These are phyloP conservation scores for Hippocampus kuda DNA, from an alignment of 2,797 vertebrate genomes.

Conservation along the genomic window DNA sequence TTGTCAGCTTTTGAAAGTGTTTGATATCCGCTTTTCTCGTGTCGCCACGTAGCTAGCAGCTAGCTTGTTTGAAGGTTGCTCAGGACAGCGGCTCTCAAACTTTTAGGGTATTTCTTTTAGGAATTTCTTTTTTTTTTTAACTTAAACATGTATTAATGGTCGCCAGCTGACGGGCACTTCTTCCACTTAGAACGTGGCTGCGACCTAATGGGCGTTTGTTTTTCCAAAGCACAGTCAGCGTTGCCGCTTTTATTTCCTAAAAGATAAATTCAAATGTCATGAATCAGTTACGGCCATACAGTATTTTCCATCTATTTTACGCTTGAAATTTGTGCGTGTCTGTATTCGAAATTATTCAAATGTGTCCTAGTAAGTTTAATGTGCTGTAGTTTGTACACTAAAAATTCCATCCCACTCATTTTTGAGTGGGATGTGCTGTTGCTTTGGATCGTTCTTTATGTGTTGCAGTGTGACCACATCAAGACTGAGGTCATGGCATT, in stretches of 20 bases:
- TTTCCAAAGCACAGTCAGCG: too few relatives aligned
- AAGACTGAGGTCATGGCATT: slow-evolving; percentile 51
- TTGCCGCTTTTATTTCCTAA: too few relatives aligned
- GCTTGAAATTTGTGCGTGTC: background rate
- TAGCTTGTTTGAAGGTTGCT: slow-evolving; percentile 40
- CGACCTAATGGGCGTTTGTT: too few relatives aligned
- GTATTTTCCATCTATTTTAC: background rate
- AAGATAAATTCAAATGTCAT: too few relatives aligned
- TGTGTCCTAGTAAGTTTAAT: background rate
- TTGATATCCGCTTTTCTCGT: too few relatives aligned
- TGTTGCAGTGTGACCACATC: slow-evolving; percentile 4
- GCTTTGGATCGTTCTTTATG: background rate
- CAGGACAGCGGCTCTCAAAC: background rate
- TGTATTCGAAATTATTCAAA: background rate
- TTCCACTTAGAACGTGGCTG: background rate
- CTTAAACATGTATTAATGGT: background rate
- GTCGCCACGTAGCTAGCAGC: slow-evolving; percentile 2
- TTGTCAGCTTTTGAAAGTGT: fast-evolving
- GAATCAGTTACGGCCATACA: background rate
- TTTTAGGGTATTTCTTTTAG: background rate
- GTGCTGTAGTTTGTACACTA: too few relatives aligned
- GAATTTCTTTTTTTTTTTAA: background rate
- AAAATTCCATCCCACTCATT: too few relatives aligned
- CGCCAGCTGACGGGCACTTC: background rate
- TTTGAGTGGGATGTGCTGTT: too few relatives aligned